A percentile compares a stretch with the other conserved stretches of the same genome.
Evolutionary conservation across 2,888 invertebrate species (phyloP).

Genomic region (Luffia ferchaultella): DNA sequence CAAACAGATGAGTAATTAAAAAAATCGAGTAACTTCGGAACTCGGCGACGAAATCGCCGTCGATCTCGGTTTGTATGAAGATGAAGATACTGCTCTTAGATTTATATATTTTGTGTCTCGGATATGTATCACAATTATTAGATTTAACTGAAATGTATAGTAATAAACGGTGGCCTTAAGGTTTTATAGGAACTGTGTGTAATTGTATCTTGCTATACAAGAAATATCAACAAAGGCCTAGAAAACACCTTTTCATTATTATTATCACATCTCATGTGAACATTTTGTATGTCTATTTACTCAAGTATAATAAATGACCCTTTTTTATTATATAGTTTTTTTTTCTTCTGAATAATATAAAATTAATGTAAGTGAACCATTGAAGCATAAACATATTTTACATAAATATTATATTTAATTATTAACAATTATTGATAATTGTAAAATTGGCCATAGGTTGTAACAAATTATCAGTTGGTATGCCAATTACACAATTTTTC

Average conservation of each 20-base stretch:
- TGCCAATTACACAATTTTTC: slow-evolving; percentile 67
- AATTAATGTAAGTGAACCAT: slow-evolving; percentile 63
- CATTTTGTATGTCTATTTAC: slow-evolving; percentile 50
- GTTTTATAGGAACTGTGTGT: slow-evolving; percentile 24
- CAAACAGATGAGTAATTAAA: too few species aligned
- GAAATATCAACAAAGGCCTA: not conserved
- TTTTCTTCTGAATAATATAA: slow-evolving; percentile 59
- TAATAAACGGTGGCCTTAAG: slow-evolving; percentile 59
- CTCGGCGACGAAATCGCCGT: too few species aligned
- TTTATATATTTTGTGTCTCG: too few species aligned
- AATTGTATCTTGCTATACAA: slow-evolving; percentile 28
- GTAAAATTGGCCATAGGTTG: slow-evolving; percentile 66
- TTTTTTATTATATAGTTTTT: slow-evolving; percentile 45
- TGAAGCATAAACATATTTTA: slow-evolving; percentile 65
- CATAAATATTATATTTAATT: slow-evolving; percentile 66
- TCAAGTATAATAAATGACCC: slow-evolving; percentile 46
- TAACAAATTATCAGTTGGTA: slow-evolving; percentile 64
- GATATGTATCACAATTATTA: too few species aligned
- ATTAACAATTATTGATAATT: slow-evolving; percentile 63
- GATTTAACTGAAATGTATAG: slow-evolving; percentile 40
- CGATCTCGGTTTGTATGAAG: too few species aligned
- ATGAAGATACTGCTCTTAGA: too few species aligned
- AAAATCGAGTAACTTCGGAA: too few species aligned
- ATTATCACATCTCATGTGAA: slow-evolving; percentile 15
- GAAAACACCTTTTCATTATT: too few species aligned